Evolutionary conservation across 2,888 invertebrate genomes (phyloP).

Genomic region (Mellilla xanthometata): DNA sequence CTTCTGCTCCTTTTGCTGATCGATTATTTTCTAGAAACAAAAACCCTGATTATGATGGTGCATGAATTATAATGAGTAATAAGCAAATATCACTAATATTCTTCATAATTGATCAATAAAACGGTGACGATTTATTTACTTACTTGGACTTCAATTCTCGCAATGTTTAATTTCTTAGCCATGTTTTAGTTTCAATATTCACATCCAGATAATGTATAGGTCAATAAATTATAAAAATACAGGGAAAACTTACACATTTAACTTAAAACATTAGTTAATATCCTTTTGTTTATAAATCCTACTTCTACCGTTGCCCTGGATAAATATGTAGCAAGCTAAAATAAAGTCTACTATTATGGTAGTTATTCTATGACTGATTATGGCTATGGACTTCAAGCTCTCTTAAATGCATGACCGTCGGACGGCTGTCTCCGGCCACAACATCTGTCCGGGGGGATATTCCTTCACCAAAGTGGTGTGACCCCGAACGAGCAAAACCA

Average conservation of each 20-base stretch:
- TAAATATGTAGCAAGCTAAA: slow-evolving; percentile 54
- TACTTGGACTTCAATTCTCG: slow-evolving; percentile 91
- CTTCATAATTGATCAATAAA: too few relatives aligned
- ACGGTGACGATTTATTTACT: slow-evolving; percentile 42
- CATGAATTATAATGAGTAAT: too few relatives aligned
- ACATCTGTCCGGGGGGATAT: too few relatives aligned
- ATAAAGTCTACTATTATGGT: neutral
- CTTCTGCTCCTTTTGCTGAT: slow-evolving; percentile 94
- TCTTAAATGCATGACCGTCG: too few relatives aligned
- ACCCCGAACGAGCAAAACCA: too few relatives aligned
- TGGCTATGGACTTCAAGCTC: too few relatives aligned
- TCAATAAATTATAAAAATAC: slow-evolving; percentile 32
- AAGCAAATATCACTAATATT: too few relatives aligned
- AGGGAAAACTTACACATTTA: slow-evolving; percentile 39
- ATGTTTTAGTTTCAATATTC: slow-evolving; percentile 33
- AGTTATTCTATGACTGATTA: neutral
- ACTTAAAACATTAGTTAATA: slow-evolving; percentile 50
- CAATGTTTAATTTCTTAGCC: slow-evolving; percentile 25
- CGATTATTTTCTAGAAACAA: slow-evolving; percentile 72
- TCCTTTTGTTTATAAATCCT: slow-evolving; percentile 80
- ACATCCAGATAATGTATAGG: slow-evolving; percentile 24
- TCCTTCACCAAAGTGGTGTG: too few relatives aligned
- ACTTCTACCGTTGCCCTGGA: slow-evolving; percentile 78
- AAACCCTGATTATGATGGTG: neutral
- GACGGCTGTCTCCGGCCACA: too few relatives aligned